A percentile compares a stretch with the other conserved stretches of the same genome.
Conservation (phyloP, 35 echinoderm and acorn worm species). For the Eucidaris tribuloides region DNA sequence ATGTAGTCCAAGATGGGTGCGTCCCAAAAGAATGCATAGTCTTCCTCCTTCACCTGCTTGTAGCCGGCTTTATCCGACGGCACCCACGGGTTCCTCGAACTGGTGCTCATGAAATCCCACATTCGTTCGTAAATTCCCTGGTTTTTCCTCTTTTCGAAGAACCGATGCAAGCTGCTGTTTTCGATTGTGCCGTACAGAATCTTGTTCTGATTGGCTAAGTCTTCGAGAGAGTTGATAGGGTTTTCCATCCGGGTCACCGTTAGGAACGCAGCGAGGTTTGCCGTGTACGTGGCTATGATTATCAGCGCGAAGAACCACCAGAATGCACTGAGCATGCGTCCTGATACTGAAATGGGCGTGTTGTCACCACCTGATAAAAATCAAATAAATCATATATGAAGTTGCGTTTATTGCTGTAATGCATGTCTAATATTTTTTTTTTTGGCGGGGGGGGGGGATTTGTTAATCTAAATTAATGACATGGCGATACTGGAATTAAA, state of each 20-base stretch:
- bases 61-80: conserved; percentile 70
- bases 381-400: too few species aligned
- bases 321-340: conserved; percentile 88
- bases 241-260: conserved; percentile 97
- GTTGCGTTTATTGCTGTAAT: too few species aligned
- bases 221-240: conserved; percentile 90
- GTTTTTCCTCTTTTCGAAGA: conserved; percentile 78
- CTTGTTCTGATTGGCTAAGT: conserved; percentile 82
- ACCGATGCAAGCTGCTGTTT: conserved; percentile 84
- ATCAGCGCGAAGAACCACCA: conserved; percentile 99
- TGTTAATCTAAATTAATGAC: too few species aligned
- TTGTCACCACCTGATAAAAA: conserved; percentile 77
- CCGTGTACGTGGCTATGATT: conserved; percentile 93
- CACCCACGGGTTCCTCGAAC: conserved; percentile 51
- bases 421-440: too few species aligned
- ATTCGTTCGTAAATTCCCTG: conserved; percentile 66
- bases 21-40: conserved; percentile 99
- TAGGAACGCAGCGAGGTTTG: conserved; percentile 94
- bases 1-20: conserved; percentile 96
- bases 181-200: conserved; percentile 87
- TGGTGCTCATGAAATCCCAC: conserved; percentile 80
- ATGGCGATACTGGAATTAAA: too few species aligned
- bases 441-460: too few species aligned
- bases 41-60: conserved; percentile 56
- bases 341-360: conserved; percentile 90